Evolutionary conservation across 2,797 vertebrate genomes (phyloP), one percentile per base, ranked within the genome.

Genomic region (Thripadectes ignobilis): DNA sequence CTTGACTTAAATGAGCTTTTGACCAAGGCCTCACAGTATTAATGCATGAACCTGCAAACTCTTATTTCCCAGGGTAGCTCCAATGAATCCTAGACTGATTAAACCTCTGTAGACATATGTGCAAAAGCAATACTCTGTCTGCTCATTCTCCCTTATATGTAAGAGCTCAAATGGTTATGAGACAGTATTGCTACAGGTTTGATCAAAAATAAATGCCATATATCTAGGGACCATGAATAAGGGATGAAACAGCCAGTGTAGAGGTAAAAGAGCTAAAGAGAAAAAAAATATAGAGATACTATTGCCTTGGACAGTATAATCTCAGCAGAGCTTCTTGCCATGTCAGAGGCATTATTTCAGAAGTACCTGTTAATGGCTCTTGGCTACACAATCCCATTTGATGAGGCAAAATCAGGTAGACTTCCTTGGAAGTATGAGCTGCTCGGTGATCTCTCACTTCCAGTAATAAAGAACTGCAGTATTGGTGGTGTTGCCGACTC

Each of bases 201-300:
- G 94, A 96, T 97, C 95, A 97, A 96, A 96, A 97, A 95, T 95
- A 97, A 97, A 97, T 95, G 94, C 77, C 77, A 89, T 76, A 49
- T 95, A 97, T 92, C 95, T 74, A 68, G 92, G 65, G 93, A 95
- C 84, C 88, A 94, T 94, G 95, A 95, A 96, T 96, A 95, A 96
- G 65, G 86, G 81, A 96, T 95, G 94, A 93, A 97, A 96, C 86
- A 86, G 66, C 30, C 84, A 57, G 48, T 16, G 34, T 22, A 71
- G 67, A 93, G 58, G 85, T 78, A 87, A 74, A 74, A 77, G 63
- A 92, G 63, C 63, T 79, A 65, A 90, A 74, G 77, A 69, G 43
- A 32, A 32, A 73, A 54, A 51, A 78, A 69, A 58, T 48, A 74
- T 39, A 61, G 80, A 95, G 73, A 73, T 65, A 67, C 85, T 65